Percentiles rank a stretch among this genome's conserved stretches.
These are phyloP conservation scores for Lithophane semibrunnea DNA, from an alignment of 2,888 invertebrate genomes.

Conservation along the genomic window DNA sequence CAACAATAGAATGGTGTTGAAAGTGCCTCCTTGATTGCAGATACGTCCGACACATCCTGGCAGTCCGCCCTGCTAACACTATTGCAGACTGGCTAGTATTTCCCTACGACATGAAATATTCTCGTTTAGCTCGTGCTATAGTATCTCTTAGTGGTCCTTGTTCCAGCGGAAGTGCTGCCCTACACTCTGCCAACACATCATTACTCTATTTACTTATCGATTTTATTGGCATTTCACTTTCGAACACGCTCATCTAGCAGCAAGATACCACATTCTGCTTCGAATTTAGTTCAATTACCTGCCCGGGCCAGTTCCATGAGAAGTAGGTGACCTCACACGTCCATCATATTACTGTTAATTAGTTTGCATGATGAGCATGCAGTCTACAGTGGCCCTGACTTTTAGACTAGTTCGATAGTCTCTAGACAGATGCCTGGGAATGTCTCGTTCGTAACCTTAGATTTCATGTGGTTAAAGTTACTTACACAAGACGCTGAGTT, in stretches of 20 bases:
- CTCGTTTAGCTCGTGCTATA: background rate
- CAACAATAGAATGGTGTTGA: background rate
- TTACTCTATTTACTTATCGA: constrained; percentile 43
- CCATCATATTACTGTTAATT: constrained; percentile 46
- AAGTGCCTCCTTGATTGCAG: background rate
- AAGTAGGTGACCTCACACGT: constrained; percentile 55
- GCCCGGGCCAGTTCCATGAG: constrained; percentile 51
- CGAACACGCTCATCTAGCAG: constrained; percentile 26
- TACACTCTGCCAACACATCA: constrained; percentile 22
- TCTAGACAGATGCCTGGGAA: constrained; percentile 30
- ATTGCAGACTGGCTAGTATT: background rate
- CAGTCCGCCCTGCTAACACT: too few relatives aligned
- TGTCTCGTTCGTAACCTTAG: constrained; percentile 14
- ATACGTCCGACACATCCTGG: background rate
- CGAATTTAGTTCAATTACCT: constrained; percentile 59
- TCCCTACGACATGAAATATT: background rate
- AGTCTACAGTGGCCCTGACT: constrained; percentile 39
- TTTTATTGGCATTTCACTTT: constrained; percentile 51
- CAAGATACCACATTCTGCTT: constrained; percentile 33
- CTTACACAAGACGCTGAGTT: constrained; percentile 23
- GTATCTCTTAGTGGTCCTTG: background rate
- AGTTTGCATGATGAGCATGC: constrained; percentile 21
- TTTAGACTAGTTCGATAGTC: constrained; percentile 9
- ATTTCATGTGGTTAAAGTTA: constrained; percentile 15
- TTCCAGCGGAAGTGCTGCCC: constrained; percentile 36